Evolutionary conservation across 2,888 invertebrate species (phyloP), one percentile per base, ranked within the genome.

Genomic region (Cybosia mesomella): DNA sequence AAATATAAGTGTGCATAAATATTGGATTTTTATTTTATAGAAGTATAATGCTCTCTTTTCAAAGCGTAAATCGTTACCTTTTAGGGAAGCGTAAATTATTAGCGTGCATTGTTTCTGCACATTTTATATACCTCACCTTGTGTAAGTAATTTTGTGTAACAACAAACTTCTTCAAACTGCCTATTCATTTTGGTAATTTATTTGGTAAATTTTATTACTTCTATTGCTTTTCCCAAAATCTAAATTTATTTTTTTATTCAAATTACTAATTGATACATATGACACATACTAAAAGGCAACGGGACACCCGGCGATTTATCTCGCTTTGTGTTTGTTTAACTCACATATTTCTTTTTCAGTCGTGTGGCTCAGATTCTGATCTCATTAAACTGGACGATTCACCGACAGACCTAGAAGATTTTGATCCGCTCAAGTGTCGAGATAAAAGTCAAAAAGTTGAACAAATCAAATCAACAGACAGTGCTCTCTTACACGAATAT

Each of bases 401-500:
- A 78, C 91, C 94, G 79, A 90, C 90, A 74, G 87, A 87, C 77
- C 85, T 94, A 65, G 93, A 92, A 88, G 92, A 92, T 83, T 94
- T 94, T 79, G 94, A 95, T 86, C 94, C 93, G 60, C 88, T 92
- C 77, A 90, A 89, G 84, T 87, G 86, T 79, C 90, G 91, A 68
- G 90, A 91, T 83, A 92, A 87, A 83, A 85, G 77, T 71, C 89
- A 89, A 64, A 91, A 87, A 82, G 83, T 82, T 59, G 92, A 92
- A 69, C 89, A 85, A 92, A 95, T 87, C 73, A 92, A 91, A 80
- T 89, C 92, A 8, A 87, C 93, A 70, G 97, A 97, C 83, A 95
- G 96, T 83, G 97, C 97, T 84, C 93, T 97, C 67, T 93, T 97
- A 74, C 96, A 96, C 82, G 97, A 97, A 82, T 97, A 97, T 83